These are phyloP conservation scores for Arge pagana DNA, from an alignment of 2,888 invertebrate genomes.

Conservation along the genomic window DNA sequence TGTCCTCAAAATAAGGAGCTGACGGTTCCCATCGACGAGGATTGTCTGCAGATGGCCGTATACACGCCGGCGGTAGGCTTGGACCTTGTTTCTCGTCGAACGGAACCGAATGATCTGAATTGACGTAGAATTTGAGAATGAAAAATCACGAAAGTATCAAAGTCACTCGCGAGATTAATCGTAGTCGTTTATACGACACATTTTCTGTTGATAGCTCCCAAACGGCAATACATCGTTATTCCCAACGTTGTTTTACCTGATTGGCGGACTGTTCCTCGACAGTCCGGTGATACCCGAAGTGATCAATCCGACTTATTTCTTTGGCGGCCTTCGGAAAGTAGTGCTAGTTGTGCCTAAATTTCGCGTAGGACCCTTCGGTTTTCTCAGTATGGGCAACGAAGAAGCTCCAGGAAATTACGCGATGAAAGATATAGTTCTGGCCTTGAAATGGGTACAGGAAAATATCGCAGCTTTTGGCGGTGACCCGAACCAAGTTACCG, in stretches of 20 bases:
- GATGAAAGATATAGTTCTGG: neutral
- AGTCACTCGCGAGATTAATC: no score
- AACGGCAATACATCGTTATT: neutral
- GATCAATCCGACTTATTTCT: neutral
- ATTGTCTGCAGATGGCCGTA: slow-evolving; percentile 1
- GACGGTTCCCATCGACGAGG: neutral
- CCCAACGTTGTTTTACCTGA: neutral
- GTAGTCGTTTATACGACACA: no score
- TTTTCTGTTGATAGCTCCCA: no score
- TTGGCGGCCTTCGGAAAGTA: neutral
- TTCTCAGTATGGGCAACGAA: neutral
- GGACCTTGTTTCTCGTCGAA: neutral
- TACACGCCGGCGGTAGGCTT: neutral
- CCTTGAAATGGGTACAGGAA: neutral
- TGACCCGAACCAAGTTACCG: neutral
- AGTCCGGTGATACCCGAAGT: no score
- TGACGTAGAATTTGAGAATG: no score
- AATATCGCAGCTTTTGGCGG: slow-evolving; percentile 1
- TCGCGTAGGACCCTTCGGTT: neutral
- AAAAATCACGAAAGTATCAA: no score
- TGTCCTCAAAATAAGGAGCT: neutral
- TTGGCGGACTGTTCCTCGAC: slow-evolving; percentile 1
- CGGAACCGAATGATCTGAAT: no score
- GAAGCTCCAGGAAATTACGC: slow-evolving; percentile 3
- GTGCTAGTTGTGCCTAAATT: neutral